Evolutionary conservation across 1,140 invertebrate species (phyloP), one percentile per base, ranked within the genome.

Genomic region (Trichomalopsis sarcophagae): DNA sequence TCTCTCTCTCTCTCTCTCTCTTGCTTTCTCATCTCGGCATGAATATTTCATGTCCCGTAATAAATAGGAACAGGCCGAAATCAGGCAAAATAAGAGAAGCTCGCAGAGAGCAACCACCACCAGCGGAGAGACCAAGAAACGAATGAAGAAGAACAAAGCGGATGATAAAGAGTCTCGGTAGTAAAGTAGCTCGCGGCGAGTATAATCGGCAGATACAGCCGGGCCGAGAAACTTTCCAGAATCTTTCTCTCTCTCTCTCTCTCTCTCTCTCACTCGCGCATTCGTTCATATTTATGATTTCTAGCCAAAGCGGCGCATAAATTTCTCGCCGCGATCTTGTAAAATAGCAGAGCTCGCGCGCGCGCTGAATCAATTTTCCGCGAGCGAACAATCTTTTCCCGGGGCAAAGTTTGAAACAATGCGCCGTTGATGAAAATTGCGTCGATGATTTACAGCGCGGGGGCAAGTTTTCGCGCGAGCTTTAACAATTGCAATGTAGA

Each of bases 221-320:
- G 7, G 69, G 13, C 33, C 44, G 44, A 73, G 36, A n/a, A 75
- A 75, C 30, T 75, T 75, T 44, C 33, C 73, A 13, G 68, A 71
- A 71, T 75, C 36, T 33, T 13, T 36, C 73, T 30, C 21, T 33
- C 69, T 33, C 69, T 33, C 23, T 4, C n/a, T 30, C 33, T n/a
- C n/a, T 36, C 73, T 30, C 21, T 33, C 69, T 33, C 69, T 33
- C 23, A 14, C n/a, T 30, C 33, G 79, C 21, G 80, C 40, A 81
- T 75, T 75, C 47, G 23, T 82, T 75, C 50, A 75, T 71, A 81
- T 81, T 81, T 74, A 81, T 81, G 69, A 81, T 75, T 9, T 82
- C 73, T 74, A 30, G 21, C 9, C 47, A 44, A 30, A 27, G 23
- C 62, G 10, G n/a, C 6, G 47, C 47, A 74, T 82, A 82, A 74